These are phyloP conservation scores for Stegodyphus mimosarum DNA, from an alignment of 1,140 invertebrate species.

Conservation along the genomic window DNA sequence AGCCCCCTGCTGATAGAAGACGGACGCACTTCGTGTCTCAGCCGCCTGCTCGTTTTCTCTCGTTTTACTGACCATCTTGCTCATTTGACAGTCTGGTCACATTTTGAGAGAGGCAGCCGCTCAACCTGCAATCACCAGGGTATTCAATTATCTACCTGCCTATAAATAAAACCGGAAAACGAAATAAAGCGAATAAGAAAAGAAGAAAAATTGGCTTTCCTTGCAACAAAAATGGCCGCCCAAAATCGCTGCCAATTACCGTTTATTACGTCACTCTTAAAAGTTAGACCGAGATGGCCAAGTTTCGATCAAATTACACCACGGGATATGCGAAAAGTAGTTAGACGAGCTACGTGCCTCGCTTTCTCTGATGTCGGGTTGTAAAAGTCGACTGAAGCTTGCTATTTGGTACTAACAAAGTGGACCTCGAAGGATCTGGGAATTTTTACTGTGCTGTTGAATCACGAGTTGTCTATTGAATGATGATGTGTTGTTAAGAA, in stretches of 20 bases:
- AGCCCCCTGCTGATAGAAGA: no score
- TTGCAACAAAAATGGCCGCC: slow-evolving; percentile 35
- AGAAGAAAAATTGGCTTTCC: neutral
- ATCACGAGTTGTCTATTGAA: neutral
- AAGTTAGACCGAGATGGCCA: slow-evolving; percentile 16
- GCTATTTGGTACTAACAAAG: no score
- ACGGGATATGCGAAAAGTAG: slow-evolving; percentile 15
- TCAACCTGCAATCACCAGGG: slow-evolving; percentile 20
- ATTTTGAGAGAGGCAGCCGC: neutral
- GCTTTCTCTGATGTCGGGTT: neutral
- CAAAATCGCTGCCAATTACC: slow-evolving; percentile 45
- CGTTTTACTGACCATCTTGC: no score
- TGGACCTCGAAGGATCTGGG: neutral
- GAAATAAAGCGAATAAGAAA: slow-evolving; percentile 1
- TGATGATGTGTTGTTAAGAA: neutral
- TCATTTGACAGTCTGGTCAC: slow-evolving; percentile 8
- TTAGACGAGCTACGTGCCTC: slow-evolving; percentile 19
- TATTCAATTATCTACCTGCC: slow-evolving; percentile 42
- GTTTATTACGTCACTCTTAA: slow-evolving; percentile 48
- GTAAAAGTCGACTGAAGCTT: no score
- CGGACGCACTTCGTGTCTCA: no score
- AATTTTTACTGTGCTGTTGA: neutral
- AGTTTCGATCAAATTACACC: slow-evolving; percentile 25
- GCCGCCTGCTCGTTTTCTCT: neutral
- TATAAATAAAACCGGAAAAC: slow-evolving; percentile 50